Conservation (phyloP, 2,113 vertebrate genomes). For the Carassius carassius region DNA sequence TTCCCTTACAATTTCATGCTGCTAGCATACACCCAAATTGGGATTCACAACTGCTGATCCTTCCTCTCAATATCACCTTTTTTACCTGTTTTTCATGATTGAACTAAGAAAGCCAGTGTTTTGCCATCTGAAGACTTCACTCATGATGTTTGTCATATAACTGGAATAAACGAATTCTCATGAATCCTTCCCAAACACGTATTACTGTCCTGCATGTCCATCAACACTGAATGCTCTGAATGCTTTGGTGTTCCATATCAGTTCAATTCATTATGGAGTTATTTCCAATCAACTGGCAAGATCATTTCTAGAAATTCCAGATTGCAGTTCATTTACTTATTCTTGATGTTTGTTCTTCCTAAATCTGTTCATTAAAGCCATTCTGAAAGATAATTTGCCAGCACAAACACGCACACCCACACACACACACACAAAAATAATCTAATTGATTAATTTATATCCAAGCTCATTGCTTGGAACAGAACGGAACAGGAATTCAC, state of each 20-base stretch:
- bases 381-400: background rate
- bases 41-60: constrained; percentile 27
- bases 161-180: background rate
- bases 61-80: background rate
- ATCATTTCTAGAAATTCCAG: background rate
- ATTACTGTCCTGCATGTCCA: constrained; percentile 15
- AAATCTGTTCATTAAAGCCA: background rate
- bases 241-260: constrained; percentile 10
- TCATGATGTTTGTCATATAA: constrained; percentile 17
- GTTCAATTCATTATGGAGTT: background rate
- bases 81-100: constrained; percentile 41
- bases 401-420: background rate
- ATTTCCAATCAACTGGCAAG: background rate
- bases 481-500: background rate
- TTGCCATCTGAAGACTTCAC: background rate
- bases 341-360: background rate
- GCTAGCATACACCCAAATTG: background rate
- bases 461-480: background rate
- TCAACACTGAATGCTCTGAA: constrained; percentile 24
- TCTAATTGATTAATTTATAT: background rate
- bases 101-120: background rate
- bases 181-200: background rate
- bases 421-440: background rate
- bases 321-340: background rate
- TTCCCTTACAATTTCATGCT: constrained; percentile 22